These are phyloP conservation scores for Ennomos erosarius DNA, from an alignment of 2,888 invertebrate genomes.

Conservation along the genomic window DNA sequence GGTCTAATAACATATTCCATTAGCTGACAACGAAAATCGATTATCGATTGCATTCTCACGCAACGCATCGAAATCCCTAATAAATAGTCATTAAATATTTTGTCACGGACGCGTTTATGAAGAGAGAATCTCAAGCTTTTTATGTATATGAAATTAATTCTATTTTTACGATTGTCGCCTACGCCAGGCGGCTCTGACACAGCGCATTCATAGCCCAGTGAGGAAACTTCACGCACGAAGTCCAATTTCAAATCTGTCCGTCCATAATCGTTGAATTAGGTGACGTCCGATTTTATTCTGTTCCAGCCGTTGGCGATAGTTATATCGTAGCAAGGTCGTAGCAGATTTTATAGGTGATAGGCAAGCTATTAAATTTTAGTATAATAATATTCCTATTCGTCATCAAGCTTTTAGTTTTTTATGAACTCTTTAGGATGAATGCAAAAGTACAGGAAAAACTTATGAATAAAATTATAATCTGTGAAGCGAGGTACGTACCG, in stretches of 20 bases:
- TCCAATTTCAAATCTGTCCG: conserved; percentile 16
- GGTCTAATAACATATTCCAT: conserved; percentile 23
- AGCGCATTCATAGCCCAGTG: conserved; percentile 27
- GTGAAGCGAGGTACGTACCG: no score
- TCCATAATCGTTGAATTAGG: conserved; percentile 8
- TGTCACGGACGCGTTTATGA: conserved; percentile 59
- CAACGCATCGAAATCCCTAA: conserved; percentile 52
- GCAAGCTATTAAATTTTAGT: no score
- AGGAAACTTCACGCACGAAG: conserved; percentile 27
- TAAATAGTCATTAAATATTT: conserved; percentile 69
- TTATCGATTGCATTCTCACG: conserved; percentile 46
- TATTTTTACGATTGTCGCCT: conserved; percentile 57
- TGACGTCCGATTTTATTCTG: conserved; percentile 8
- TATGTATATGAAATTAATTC: conserved; percentile 60
- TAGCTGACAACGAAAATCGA: conserved; percentile 39
- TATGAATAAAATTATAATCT: no score
- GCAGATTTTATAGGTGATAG: no score
- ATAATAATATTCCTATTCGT: no score
- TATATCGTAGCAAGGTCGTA: neutral
- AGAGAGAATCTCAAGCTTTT: conserved; percentile 51
- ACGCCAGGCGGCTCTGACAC: conserved; percentile 41
- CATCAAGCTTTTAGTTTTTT: no score
- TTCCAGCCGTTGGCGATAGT: conserved; percentile 5
- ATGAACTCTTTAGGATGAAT: no score
- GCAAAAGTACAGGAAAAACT: no score